Percentiles rank a stretch among this genome's conserved stretches.
Evolutionary conservation across 2,113 vertebrate genomes (phyloP).

Genomic region (Mastomys coucha): DNA sequence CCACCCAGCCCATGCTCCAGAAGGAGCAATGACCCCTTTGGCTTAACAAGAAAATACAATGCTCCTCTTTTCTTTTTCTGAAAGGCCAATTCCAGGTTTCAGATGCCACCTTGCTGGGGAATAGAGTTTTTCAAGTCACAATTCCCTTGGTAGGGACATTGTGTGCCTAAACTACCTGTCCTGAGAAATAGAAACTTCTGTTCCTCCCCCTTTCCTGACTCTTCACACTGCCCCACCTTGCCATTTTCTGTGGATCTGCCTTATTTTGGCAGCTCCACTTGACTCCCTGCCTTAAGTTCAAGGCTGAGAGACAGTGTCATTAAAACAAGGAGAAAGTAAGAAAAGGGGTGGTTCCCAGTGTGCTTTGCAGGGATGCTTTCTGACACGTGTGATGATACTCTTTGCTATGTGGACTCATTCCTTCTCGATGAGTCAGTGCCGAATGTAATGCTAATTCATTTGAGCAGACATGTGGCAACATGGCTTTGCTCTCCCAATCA

Average conservation of each 20-base stretch:
- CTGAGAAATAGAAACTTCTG: not conserved
- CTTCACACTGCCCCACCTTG: rapidly evolving
- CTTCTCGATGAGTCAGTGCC: constrained; percentile 41
- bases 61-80: not conserved
- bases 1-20: not conserved
- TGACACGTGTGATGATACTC: not conserved
- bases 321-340: constrained; percentile 20
- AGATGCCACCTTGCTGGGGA: constrained; percentile 72
- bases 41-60: not conserved
- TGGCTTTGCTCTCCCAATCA: constrained; percentile 31
- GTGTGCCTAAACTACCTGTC: not conserved
- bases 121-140: constrained; percentile 65
- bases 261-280: not conserved
- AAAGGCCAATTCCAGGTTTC: constrained; percentile 64
- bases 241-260: not conserved
- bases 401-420: constrained; percentile 10
- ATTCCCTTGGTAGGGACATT: constrained; percentile 27
- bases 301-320: not conserved
- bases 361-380: not conserved
- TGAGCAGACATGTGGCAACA: constrained; percentile 53
- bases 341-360: not conserved
- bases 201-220: not conserved
- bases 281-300: not conserved
- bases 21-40: constrained; percentile 28
- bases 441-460: not conserved